Evolutionary conservation across 1,140 invertebrate species (phyloP).

Genomic region (Asbolus verrucosus): DNA sequence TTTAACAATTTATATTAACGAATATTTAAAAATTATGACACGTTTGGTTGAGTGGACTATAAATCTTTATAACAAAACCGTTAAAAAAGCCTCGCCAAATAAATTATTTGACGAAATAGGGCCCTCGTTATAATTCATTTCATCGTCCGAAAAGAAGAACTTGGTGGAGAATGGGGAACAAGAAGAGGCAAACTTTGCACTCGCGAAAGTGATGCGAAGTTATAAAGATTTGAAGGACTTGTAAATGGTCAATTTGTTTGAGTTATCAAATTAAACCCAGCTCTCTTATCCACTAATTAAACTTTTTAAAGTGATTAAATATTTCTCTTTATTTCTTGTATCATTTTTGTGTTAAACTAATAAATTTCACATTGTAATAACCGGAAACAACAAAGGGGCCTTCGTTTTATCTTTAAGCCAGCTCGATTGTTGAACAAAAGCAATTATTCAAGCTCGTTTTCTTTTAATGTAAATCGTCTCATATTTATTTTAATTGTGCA

Average conservation of each 20-base stretch:
- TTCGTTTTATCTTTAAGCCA: not conserved
- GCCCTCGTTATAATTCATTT: constrained; percentile 26
- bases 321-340: constrained; percentile 12
- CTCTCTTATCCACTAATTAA: constrained; percentile 37
- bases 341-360: constrained; percentile 11
- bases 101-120: constrained; percentile 31
- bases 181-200: constrained; percentile 19
- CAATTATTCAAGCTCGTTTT: constrained; percentile 1
- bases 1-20: too few species aligned
- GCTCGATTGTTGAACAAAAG: not conserved
- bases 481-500: not conserved
- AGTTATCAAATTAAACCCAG: constrained; percentile 29
- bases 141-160: constrained; percentile 20
- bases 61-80: constrained; percentile 1
- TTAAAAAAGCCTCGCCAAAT: constrained; percentile 12
- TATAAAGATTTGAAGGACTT: constrained; percentile 40
- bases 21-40: too few species aligned
- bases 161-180: not conserved
- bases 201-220: constrained; percentile 35
- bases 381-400: too few species aligned
- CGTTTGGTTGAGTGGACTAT: too few species aligned
- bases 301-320: constrained; percentile 38
- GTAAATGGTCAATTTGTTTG: constrained; percentile 44
- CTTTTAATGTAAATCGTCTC: not conserved
- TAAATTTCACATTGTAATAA: not conserved